phyloP scores from a whole-genome alignment of 1,140 invertebrate genomes.

The Papilio dardanus region DNA sequence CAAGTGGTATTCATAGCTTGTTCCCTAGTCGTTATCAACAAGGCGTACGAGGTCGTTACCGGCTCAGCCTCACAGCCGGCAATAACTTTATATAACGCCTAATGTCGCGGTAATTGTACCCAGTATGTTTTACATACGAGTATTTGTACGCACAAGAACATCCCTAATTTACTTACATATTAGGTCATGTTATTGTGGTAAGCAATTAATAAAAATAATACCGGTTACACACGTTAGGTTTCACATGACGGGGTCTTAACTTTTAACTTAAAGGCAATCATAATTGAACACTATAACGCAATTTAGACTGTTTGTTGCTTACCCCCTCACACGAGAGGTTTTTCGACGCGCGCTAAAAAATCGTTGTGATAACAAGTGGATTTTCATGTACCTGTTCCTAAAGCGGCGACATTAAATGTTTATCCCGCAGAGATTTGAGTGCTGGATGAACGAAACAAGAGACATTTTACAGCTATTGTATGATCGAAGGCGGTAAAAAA shows the following conservation, averaged over 20 bases:
- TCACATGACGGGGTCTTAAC: background rate
- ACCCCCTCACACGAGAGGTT: too few species aligned
- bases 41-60: background rate
- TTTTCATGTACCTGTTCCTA: too few species aligned
- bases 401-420: too few species aligned
- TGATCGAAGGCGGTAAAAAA: too few species aligned
- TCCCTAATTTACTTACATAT: background rate
- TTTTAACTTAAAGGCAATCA: background rate
- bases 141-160: background rate
- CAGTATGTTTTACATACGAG: conserved; percentile 5
- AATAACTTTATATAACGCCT: conserved; percentile 18
- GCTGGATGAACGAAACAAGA: too few species aligned
- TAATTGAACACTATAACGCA: too few species aligned
- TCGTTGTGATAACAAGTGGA: too few species aligned
- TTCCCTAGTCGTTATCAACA: background rate
- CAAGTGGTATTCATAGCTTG: background rate
- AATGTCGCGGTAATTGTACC: conserved; percentile 16
- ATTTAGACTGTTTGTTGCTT: too few species aligned
- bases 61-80: background rate
- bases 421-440: too few species aligned
- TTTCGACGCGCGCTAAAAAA: too few species aligned
- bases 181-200: background rate
- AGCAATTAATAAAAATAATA: background rate
- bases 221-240: background rate
- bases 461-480: too few species aligned